These are phyloP conservation scores for Amphipoea lucens DNA, from an alignment of 2,888 invertebrate species.

Conservation along the genomic window DNA sequence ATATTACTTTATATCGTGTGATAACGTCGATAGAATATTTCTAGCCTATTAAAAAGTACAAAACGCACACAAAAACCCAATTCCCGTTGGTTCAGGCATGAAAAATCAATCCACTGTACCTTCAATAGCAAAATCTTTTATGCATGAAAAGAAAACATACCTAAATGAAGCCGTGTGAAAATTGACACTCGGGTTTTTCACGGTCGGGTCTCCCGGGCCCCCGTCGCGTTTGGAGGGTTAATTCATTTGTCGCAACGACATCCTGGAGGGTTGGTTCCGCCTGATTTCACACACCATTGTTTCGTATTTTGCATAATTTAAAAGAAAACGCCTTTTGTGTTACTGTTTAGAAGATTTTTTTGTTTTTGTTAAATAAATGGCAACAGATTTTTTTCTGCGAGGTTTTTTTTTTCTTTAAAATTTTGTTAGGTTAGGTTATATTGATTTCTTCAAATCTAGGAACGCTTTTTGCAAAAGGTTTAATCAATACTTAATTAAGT, in stretches of 20 bases:
- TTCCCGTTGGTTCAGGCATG: slow-evolving; percentile 14
- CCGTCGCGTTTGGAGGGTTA: slow-evolving; percentile 66
- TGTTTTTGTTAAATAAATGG: not conserved
- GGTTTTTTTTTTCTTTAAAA: not conserved
- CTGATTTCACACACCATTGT: slow-evolving; percentile 69
- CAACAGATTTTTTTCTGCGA: not conserved
- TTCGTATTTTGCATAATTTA: slow-evolving; percentile 66
- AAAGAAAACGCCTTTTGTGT: slow-evolving; percentile 42
- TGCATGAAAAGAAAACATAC: slow-evolving; percentile 59
- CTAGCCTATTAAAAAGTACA: not conserved
- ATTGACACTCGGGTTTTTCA: slow-evolving; percentile 63
- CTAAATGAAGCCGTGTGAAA: slow-evolving; percentile 66
- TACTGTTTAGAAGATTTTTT: not conserved
- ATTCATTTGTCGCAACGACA: slow-evolving; percentile 64
- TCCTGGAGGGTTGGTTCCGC: slow-evolving; percentile 59
- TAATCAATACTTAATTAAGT: too few relatives aligned
- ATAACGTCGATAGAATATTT: not conserved
- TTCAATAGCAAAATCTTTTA: slow-evolving; percentile 56
- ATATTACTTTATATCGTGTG: too few relatives aligned
- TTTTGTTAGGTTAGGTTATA: not conserved
- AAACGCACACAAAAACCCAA: not conserved
- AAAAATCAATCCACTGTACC: slow-evolving; percentile 41
- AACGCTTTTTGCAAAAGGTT: not conserved
- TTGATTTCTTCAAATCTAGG: not conserved
- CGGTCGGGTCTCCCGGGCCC: slow-evolving; percentile 54